Percentiles rank a stretch among this genome's conserved stretches.
Evolutionary conservation across 1,140 invertebrate genomes (phyloP).

Genomic region (Paraescarpia echinospica): DNA sequence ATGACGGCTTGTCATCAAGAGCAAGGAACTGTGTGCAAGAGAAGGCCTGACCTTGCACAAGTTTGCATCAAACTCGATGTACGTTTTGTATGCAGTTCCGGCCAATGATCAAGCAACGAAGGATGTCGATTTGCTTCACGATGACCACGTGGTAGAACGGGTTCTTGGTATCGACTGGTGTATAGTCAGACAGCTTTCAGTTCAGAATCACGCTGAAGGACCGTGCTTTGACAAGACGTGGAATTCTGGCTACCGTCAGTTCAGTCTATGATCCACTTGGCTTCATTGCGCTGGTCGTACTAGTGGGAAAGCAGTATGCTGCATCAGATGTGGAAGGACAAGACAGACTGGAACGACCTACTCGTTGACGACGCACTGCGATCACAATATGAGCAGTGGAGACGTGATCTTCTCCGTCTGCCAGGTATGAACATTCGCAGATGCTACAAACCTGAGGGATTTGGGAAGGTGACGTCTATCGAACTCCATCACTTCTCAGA

Average conservation of each 20-base stretch:
- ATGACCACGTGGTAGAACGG: too few relatives aligned
- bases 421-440: neutral
- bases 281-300: slow-evolving; percentile 33
- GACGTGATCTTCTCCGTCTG: neutral
- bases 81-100: slow-evolving; percentile 35
- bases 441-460: neutral
- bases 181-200: slow-evolving; percentile 35
- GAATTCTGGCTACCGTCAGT: slow-evolving; percentile 33
- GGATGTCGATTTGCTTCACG: neutral
- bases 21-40: slow-evolving; percentile 25
- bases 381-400: slow-evolving; percentile 3
- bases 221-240: slow-evolving; percentile 32
- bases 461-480: neutral
- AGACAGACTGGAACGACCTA: slow-evolving; percentile 11
- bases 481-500: slow-evolving; percentile 32
- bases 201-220: slow-evolving; percentile 31
- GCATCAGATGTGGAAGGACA: neutral
- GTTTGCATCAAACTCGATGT: slow-evolving; percentile 26
- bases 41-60: slow-evolving; percentile 34
- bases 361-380: neutral
- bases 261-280: slow-evolving; percentile 41
- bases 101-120: neutral
- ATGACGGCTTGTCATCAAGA: slow-evolving; percentile 29
- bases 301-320: slow-evolving; percentile 34
- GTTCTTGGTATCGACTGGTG: too few relatives aligned